phyloP scores from a whole-genome alignment of 2,888 invertebrate species.

The Lordiphosa fenestrarum region DNA sequence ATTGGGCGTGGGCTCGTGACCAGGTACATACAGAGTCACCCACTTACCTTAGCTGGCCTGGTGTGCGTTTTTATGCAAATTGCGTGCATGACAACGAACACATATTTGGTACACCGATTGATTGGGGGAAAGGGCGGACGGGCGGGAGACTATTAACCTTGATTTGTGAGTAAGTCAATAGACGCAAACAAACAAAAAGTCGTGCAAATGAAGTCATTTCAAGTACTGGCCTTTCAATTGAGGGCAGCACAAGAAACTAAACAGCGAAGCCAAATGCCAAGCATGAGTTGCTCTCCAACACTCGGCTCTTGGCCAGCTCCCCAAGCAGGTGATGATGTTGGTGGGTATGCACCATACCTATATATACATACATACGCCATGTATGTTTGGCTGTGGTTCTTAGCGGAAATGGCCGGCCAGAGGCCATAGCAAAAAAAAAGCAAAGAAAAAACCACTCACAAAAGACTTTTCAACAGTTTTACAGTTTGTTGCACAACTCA shows the following conservation, averaged over 20 bases:
- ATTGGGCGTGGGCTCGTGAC: conserved; percentile 12
- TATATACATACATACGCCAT: too few relatives aligned
- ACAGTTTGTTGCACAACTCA: conserved; percentile 11
- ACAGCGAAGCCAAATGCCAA: conserved; percentile 10
- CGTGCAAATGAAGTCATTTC: conserved; percentile 70
- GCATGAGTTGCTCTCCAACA: conserved; percentile 4
- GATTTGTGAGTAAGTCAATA: conserved; percentile 45
- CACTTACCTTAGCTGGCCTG: neutral
- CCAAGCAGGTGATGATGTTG: conserved; percentile 21
- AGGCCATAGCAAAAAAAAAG: conserved; percentile 16
- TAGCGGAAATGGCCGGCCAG: conserved; percentile 47
- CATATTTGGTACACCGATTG: conserved; percentile 28
- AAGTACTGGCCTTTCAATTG: conserved; percentile 49
- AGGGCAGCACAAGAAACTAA: conserved; percentile 39
- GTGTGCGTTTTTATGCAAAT: conserved; percentile 48
- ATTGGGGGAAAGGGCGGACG: conserved; percentile 21
- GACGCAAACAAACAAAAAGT: conserved; percentile 36
- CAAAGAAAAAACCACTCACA: neutral
- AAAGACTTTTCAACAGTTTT: neutral
- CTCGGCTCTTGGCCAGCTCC: neutral
- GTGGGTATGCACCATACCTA: conserved; percentile 1
- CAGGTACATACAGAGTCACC: conserved; percentile 22
- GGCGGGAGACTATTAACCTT: conserved; percentile 51
- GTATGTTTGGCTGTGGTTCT: conserved; percentile 4
- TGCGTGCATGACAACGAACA: conserved; percentile 44